Base-by-base conservation (phyloP, 92 coral and sea anemone species). In the Palythoa grandis region DNA sequence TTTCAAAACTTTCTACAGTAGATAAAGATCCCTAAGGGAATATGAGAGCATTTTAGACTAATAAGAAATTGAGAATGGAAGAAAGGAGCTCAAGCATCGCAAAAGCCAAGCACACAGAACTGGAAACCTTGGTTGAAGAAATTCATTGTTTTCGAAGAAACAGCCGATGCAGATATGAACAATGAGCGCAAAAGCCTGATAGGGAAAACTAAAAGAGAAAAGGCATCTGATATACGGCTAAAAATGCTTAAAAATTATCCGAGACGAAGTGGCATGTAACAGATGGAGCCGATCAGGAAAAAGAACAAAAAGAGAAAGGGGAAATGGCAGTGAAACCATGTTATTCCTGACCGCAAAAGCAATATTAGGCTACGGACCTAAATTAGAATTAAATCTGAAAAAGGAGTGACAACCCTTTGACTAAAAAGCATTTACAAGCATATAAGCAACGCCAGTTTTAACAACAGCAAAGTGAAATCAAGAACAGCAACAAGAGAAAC, bases 381-480 rank as follows among this genome's bases (percentile, higher is more conserved):
- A 76, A 76, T 77, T 71, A 40, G 85, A 87, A 56, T 68, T 70
- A 77, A 52, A 72, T 48, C 82, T 87, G 58, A 72, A 79, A 79
- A 80, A 72, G 74, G 85, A 71, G 56, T 67, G 78, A 87, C 74
- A 87, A 29, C 60, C 60, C 47, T 25, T 86, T 39, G 89, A 77
- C 52, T n/a, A 75, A 48, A 29, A 86, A 77, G 79, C 71, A 72
- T 70, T 74, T 86, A 66, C 84, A 86, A 71, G 78, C 54, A 22
- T 72, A 86, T 68, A 80, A 78, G 89, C 90, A 80, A 87, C 25
- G 70, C 52, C 74, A 87, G 86, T 63, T 87, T 78, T 86, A 87
- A 77, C 90, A 87, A 80, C 86, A 87, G 50, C 90, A 79, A 71
- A 79, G 71, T 79, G 86, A 87, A 79, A 87, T 79, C 89, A 79